A percentile compares a stretch with the other conserved stretches of the same genome.
phyloP scores from a whole-genome alignment of 30 jellyfish, hydroid and myxozoan species.

The Hydra vulgaris region DNA sequence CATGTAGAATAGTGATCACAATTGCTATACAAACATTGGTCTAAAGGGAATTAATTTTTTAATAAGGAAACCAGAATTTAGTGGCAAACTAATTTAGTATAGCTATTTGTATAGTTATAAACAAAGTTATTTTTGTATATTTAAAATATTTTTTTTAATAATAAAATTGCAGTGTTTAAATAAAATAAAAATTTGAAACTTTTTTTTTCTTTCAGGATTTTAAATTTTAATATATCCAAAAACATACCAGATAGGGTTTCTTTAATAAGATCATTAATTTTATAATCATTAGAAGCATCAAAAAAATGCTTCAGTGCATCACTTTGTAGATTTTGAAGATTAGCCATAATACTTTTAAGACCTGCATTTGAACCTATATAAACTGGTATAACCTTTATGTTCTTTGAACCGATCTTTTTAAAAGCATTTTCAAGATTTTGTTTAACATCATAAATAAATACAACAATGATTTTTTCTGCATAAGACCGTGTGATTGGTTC shows the following conservation, averaged over 20 bases:
- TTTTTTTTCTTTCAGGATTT: too few relatives aligned
- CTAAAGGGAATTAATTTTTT: too few relatives aligned
- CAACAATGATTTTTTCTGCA: neutral
- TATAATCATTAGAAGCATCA: neutral
- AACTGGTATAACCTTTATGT: neutral
- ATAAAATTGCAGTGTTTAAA: neutral
- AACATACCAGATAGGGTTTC: neutral
- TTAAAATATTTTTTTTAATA: neutral
- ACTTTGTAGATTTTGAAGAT: neutral
- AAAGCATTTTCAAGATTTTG: neutral
- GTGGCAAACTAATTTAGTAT: too few relatives aligned
- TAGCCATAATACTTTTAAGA: neutral
- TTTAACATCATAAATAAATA: neutral
- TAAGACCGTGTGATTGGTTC: neutral
- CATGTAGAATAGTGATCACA: conserved; percentile 37
- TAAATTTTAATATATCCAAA: too few relatives aligned
- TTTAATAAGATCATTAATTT: neutral
- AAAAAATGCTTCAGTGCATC: neutral
- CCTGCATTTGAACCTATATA: neutral
- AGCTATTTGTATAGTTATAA: too few relatives aligned
- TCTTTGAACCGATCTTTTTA: neutral
- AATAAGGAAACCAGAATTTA: too few relatives aligned
- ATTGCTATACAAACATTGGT: neutral
- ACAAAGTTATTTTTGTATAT: too few relatives aligned
- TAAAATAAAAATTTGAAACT: too few relatives aligned